Conservation (phyloP, 2,888 invertebrate genomes). For the Cephonodes hylas region DNA sequence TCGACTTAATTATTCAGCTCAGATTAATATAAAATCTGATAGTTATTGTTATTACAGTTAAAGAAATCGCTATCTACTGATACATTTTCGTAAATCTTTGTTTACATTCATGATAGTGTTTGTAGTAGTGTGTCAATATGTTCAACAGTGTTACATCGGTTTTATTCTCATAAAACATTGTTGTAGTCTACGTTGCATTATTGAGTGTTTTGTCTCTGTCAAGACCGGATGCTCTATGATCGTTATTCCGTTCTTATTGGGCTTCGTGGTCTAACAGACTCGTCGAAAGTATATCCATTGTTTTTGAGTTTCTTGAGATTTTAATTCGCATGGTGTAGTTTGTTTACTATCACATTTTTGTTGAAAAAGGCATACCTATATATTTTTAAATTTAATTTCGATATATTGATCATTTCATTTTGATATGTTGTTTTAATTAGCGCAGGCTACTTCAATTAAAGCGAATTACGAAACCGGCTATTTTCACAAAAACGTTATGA, state of each 20-base stretch:
- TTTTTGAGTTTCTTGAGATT: background rate
- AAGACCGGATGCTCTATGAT: background rate
- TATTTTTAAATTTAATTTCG: too few relatives aligned
- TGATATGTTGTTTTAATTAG: background rate
- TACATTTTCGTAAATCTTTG: background rate
- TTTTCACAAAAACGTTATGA: background rate
- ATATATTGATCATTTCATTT: background rate
- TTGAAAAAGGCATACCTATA: too few relatives aligned
- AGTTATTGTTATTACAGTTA: too few relatives aligned
- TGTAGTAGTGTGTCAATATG: background rate
- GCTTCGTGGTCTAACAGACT: background rate
- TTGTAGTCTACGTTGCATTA: background rate
- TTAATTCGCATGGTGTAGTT: background rate
- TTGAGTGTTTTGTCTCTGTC: slow-evolving; percentile 5
- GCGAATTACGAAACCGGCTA: background rate
- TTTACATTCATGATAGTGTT: background rate
- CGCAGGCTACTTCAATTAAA: background rate
- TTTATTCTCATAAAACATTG: background rate
- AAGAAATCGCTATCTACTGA: background rate
- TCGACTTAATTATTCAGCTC: background rate
- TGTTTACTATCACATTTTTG: too few relatives aligned
- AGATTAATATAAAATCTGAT: background rate
- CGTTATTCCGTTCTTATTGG: background rate
- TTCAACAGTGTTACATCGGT: background rate
- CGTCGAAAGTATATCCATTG: background rate